Evolutionary conservation across 2,113 vertebrate species (phyloP).

Genomic region (Heterotis niloticus): DNA sequence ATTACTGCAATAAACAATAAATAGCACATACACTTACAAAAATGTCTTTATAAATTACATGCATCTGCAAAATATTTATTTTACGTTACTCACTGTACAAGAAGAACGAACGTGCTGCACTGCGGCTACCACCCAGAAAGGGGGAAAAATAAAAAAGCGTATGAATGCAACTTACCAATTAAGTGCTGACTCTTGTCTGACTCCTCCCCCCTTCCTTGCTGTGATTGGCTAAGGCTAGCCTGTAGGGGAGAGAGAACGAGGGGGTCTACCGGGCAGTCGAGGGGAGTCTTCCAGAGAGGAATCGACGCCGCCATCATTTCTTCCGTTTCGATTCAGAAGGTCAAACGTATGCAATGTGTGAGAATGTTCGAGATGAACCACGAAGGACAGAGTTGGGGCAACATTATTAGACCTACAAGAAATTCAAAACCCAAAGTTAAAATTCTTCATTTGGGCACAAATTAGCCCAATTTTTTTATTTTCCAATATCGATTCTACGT

Average conservation of each 20-base stretch:
- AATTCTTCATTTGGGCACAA: not conserved
- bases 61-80: constrained; percentile 66
- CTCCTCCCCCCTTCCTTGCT: constrained; percentile 63
- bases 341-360: constrained; percentile 57
- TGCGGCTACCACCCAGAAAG: constrained; percentile 71
- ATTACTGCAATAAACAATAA: constrained; percentile 8
- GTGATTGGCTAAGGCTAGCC: constrained; percentile 71
- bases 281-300: constrained; percentile 65
- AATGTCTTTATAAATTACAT: constrained; percentile 49
- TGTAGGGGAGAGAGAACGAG: constrained; percentile 65
- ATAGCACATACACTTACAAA: not conserved
- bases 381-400: constrained; percentile 41
- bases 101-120: constrained; percentile 74
- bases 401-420: constrained; percentile 57
- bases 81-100: constrained; percentile 77
- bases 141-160: constrained; percentile 74
- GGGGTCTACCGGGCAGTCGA: constrained; percentile 64
- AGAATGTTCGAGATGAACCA: constrained; percentile 42
- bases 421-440: constrained; percentile 13
- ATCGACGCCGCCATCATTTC: constrained; percentile 66
- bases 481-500: constrained; percentile 10
- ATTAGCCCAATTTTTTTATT: not conserved
- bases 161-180: constrained; percentile 73
- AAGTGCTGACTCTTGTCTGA: constrained; percentile 61
- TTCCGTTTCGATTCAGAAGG: constrained; percentile 59